These are phyloP conservation scores for Melieria omissa DNA, from an alignment of 2,888 invertebrate genomes.

Conservation along the genomic window DNA sequence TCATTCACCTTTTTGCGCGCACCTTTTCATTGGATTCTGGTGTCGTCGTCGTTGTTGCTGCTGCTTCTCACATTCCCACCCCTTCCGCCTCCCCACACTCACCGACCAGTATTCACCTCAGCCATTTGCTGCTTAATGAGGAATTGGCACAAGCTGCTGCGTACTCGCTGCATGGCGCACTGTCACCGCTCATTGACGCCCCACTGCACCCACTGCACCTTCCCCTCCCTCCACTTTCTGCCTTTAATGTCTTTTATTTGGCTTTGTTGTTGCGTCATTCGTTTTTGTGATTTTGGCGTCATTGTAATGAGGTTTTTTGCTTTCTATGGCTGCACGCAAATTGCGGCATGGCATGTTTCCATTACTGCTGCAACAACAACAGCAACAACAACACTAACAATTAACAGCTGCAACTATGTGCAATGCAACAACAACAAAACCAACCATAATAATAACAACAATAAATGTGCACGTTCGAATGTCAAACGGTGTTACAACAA, in stretches of 20 bases:
- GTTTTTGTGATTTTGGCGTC: constrained; percentile 23
- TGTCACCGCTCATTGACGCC: no score
- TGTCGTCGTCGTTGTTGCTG: constrained; percentile 3
- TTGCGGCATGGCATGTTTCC: constrained; percentile 15
- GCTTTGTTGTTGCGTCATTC: constrained; percentile 1
- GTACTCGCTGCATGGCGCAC: no score
- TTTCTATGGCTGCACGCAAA: constrained; percentile 33
- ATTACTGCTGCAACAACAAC: not conserved
- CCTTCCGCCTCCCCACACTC: not conserved
- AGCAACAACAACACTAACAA: not conserved
- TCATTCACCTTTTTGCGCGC: constrained; percentile 19
- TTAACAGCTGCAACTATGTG: not conserved
- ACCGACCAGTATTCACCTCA: not conserved
- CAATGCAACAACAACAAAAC: not conserved
- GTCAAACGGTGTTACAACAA: constrained; percentile 1
- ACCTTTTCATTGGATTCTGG: not conserved
- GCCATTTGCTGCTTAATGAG: not conserved
- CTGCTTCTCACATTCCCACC: constrained; percentile 2
- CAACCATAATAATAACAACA: not conserved
- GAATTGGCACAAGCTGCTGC: no score
- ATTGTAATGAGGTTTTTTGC: constrained; percentile 29
- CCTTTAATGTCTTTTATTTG: not conserved
- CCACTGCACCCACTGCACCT: not conserved
- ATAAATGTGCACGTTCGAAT: constrained; percentile 3
- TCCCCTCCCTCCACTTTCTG: not conserved